Conservation (phyloP, 2,888 invertebrate genomes). For the Eubasilissa splendida region DNA sequence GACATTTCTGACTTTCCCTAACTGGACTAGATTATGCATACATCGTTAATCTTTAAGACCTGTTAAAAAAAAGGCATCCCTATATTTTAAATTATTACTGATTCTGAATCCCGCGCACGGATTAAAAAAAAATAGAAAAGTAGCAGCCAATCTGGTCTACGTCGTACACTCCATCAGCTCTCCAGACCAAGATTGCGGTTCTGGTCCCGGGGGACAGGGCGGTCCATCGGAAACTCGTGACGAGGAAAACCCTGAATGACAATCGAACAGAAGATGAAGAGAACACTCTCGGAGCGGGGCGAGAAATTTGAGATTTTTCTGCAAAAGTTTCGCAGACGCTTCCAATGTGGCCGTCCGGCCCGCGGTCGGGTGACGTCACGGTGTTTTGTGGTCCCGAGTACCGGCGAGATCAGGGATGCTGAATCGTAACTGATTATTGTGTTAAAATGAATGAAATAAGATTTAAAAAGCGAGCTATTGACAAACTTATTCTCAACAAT, state of each 20-base stretch:
- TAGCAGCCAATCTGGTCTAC: background rate
- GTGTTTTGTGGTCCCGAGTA: background rate
- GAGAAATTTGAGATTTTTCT: background rate
- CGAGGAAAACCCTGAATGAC: conserved; percentile 26
- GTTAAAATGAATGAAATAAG: background rate
- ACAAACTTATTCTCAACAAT: no score
- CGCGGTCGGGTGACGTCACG: conserved; percentile 3
- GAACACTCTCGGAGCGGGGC: background rate
- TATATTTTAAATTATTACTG: no score
- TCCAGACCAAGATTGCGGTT: conserved; percentile 3
- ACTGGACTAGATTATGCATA: no score
- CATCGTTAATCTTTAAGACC: no score
- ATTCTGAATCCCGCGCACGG: no score
- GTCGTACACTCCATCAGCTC: background rate
- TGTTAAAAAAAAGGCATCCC: no score
- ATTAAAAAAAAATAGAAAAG: no score
- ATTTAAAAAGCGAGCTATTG: no score
- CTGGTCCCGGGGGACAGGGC: background rate
- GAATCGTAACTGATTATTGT: background rate
- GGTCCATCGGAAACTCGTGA: background rate
- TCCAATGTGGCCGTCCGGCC: background rate
- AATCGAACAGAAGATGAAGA: conserved; percentile 22
- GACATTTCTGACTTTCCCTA: no score
- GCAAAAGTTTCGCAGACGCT: no score
- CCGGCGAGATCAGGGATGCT: background rate